Evolutionary conservation across 2,113 vertebrate genomes (phyloP), one percentile per base, ranked within the genome.

Genomic region (Hippocampus abdominalis): DNA sequence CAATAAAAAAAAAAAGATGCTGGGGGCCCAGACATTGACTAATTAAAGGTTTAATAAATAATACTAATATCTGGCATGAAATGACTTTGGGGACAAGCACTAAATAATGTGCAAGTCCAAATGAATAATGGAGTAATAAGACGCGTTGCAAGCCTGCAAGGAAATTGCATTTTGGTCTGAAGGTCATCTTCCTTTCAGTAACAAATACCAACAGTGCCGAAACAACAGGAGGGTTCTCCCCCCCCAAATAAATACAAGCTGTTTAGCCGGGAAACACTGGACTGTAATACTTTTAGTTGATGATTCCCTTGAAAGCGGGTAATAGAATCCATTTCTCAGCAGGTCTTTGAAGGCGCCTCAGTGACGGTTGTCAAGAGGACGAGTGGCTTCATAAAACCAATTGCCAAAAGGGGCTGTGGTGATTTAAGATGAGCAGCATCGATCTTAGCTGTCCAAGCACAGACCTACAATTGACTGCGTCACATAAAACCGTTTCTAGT

Each of bases 311-410:
- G 36, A 68, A 76, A 70, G 49, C 2, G 76, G 12, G 25, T 76
- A 79, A 81, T 79, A 46, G 64, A 79, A 78, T 68, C 82, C 76
- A 86, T 87, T 82, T 70, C 59, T 84, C 82, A 79, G 49, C 53
- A 70, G 68, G 65, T 77, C 75, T 71, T 86, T 73, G 68, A 71
- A 84, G 76, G 74, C 48, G 11, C 29, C 65, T 76, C 69, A 13
- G 65, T 80, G 78, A 81, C 13, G 71, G 72, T 25, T 89, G 86
- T 89, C 89, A 86, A 51, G 72, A 86, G 72, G 84, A 89, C 79
- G 80, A 86, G 87, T 83, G 77, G 84, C 83, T 83, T 86, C 79
- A 90, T 89, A 87, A 88, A 86, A 76, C 77, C 57, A 25, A 80
- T 75, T 54, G 84, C 85, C 88, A 76, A 76, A 83, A 81, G 86